phyloP scores from a whole-genome alignment of 1,140 invertebrate genomes.

The Gryllus bimaculatus region DNA sequence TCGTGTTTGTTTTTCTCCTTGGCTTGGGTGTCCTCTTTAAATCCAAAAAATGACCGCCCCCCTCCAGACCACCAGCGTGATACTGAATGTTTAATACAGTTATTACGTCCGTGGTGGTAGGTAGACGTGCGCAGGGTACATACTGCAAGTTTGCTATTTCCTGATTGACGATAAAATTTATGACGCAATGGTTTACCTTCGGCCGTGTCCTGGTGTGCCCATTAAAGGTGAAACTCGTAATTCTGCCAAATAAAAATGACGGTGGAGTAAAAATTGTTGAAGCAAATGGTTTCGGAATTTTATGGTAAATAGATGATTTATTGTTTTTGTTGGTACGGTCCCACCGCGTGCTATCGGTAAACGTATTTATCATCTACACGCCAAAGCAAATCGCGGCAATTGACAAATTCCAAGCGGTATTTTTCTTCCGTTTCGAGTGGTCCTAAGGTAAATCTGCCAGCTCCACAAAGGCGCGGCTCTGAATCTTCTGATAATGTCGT shows the following conservation, averaged over 20 bases:
- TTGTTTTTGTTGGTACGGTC: neutral
- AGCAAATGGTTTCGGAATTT: neutral
- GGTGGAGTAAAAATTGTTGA: neutral
- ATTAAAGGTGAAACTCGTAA: neutral
- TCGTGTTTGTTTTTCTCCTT: no score
- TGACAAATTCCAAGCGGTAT: neutral
- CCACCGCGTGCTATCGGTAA: neutral
- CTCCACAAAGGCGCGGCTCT: neutral
- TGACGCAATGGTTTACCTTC: neutral
- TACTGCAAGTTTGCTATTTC: no score
- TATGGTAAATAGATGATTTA: neutral
- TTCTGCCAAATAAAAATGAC: neutral
- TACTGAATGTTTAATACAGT: no score
- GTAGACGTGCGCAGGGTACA: no score
- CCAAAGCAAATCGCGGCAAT: neutral
- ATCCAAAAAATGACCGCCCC: no score
- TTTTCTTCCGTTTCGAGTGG: neutral
- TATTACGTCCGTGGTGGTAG: no score
- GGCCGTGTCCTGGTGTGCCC: neutral
- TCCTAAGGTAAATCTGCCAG: neutral
- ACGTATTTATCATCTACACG: neutral
- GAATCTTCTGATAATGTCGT: constrained; percentile 1
- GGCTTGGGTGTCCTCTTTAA: no score
- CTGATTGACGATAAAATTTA: neutral
- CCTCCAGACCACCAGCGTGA: no score